Base-by-base conservation (phyloP, 2,113 vertebrate genomes). In the Plotosus lineatus region DNA sequence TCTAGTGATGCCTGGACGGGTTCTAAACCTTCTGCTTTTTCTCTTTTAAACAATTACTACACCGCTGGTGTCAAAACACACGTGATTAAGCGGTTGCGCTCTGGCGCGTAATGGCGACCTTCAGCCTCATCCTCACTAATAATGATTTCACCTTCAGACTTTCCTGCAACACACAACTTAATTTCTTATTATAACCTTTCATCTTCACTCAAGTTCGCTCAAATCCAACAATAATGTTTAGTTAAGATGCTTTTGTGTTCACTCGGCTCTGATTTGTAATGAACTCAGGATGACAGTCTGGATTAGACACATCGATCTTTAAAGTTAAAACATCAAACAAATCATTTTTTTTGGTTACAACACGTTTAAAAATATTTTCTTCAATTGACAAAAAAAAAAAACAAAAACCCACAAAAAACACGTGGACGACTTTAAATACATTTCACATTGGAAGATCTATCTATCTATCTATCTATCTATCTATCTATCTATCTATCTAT, bases 1-100 rank as follows among this genome's bases (percentile, higher is more conserved):
- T 58, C 66, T 53, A 51, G 48, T 68, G 73, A 66, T 68, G 19
- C 73, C 58, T 58, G 58, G 40, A 72, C 53, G 53, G 60, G 48
- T 31, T 76, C 65, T 77, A 82, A 82, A 82, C 58, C 63, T 77
- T 76, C 73, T 69, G 73, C 73, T 77, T 68, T 81, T 69, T 82
- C 12, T 46, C 12, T 46, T 46, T 46, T 46, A 7, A 68, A 48
- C 80, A 82, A 21, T 46, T 51, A 82, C 50, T 63, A 33, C 60
- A 44, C 61, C 12, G 73, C 58, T 19, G 71, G 55, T 76, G 73
- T 76, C 80, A 36, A 58, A 82, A 82, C 74, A 66, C 36, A 50
- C 80, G 9, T 81, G 80, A 75, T 46, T n/a, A 53, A 53, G 66
- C 12, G n/a, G 51, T 28, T 55, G 6, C 5, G 28, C 36, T 51